Conservation (phyloP, 2,888 invertebrate genomes). For the Pyrocoelia pectoralis region DNA sequence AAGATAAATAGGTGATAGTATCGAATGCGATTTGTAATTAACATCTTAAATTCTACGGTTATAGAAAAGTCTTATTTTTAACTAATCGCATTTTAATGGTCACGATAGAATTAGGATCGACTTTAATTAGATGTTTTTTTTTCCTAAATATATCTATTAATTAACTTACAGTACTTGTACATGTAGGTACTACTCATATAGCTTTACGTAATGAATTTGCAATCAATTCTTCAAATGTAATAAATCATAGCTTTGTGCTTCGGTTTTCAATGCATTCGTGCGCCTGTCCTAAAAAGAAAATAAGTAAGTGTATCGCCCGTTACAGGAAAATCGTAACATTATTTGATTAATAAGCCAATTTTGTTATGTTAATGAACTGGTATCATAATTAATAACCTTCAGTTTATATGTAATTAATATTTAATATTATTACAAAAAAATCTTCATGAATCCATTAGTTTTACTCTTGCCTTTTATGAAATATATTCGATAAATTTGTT, state of each 20-base stretch:
- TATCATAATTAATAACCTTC: slow-evolving; percentile 26
- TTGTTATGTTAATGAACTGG: slow-evolving; percentile 28
- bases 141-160: neutral
- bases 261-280: neutral
- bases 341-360: slow-evolving; percentile 31
- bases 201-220: slow-evolving; percentile 11
- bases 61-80: too few relatives aligned
- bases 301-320: slow-evolving; percentile 15
- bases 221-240: slow-evolving; percentile 12
- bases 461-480: slow-evolving; percentile 4
- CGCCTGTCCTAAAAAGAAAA: slow-evolving; percentile 5
- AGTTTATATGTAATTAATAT: slow-evolving; percentile 27
- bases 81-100: neutral
- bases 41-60: too few relatives aligned
- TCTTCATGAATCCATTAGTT: slow-evolving; percentile 8
- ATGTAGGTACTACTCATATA: neutral
- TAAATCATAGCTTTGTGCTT: slow-evolving; percentile 19
- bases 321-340: slow-evolving; percentile 17
- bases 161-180: neutral
- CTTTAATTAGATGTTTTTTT: slow-evolving; percentile 4
- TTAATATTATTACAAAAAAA: slow-evolving; percentile 22
- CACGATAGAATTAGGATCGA: neutral
- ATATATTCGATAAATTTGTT: slow-evolving; percentile 19
- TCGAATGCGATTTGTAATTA: too few relatives aligned
- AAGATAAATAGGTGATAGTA: too few relatives aligned